These are phyloP conservation scores for Eustalomyia histrio DNA, from an alignment of 2,888 invertebrate genomes.

Conservation along the genomic window DNA sequence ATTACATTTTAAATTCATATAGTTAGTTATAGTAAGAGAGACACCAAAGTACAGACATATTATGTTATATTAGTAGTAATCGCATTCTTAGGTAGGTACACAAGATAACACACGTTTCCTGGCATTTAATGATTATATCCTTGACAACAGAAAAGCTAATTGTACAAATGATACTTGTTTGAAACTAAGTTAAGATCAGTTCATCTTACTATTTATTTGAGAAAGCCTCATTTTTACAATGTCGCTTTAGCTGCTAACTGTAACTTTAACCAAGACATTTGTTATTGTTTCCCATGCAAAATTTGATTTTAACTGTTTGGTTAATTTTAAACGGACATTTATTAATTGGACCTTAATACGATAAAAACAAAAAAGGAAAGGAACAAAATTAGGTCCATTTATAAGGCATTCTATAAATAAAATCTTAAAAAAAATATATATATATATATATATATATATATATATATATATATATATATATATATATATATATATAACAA, in stretches of 20 bases:
- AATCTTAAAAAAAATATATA: neutral
- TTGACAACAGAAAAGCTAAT: slow-evolving; percentile 26
- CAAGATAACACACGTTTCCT: slow-evolving; percentile 34
- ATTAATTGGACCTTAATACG: too few relatives aligned
- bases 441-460: too few relatives aligned
- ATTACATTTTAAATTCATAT: neutral
- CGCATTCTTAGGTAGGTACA: neutral
- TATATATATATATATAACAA: too few relatives aligned
- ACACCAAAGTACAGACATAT: neutral
- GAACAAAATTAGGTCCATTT: neutral
- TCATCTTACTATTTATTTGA: neutral
- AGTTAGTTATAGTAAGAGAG: neutral
- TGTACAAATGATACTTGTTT: slow-evolving; percentile 15
- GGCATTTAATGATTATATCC: slow-evolving; percentile 42
- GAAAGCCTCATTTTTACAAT: too few relatives aligned
- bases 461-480: too few relatives aligned
- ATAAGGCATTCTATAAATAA: neutral
- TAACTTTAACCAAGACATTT: too few relatives aligned
- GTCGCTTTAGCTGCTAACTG: too few relatives aligned
- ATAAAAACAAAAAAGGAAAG: too few relatives aligned
- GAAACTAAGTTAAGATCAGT: slow-evolving; percentile 2
- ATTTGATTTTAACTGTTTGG: too few relatives aligned
- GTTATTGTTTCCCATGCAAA: too few relatives aligned
- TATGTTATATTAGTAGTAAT: neutral
- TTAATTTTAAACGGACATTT: too few relatives aligned